phyloP scores from a whole-genome alignment of 2,797 vertebrate species.

The Chaenodraco wilsoni region DNA sequence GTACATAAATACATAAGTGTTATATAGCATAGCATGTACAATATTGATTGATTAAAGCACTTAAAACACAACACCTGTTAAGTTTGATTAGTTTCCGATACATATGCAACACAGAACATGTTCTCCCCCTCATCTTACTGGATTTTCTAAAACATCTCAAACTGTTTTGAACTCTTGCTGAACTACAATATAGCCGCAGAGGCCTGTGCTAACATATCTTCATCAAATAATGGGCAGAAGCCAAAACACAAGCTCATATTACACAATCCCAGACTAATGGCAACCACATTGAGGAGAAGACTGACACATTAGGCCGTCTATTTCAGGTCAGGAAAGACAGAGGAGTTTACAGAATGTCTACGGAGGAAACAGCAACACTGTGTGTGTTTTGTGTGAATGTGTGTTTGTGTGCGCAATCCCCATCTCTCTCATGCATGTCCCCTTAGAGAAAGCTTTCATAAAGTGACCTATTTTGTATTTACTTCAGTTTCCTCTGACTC shows the following conservation, averaged over 20 bases:
- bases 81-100: neutral
- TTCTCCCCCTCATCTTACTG: neutral
- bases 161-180: slow-evolving; percentile 14
- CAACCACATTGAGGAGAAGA: slow-evolving; percentile 25
- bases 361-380: slow-evolving; percentile 51
- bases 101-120: neutral
- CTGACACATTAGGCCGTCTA: slow-evolving; percentile 24
- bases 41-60: slow-evolving; percentile 1
- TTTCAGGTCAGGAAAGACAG: slow-evolving; percentile 45
- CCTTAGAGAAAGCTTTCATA: slow-evolving; percentile 44
- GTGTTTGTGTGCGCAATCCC: slow-evolving; percentile 32
- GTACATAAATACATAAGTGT: too few relatives aligned
- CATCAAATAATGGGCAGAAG: neutral
- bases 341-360: slow-evolving; percentile 3
- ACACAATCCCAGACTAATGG: neutral
- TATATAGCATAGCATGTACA: neutral
- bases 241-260: slow-evolving; percentile 7
- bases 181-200: slow-evolving; percentile 5
- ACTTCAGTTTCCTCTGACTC: slow-evolving; percentile 44
- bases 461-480: slow-evolving; percentile 64
- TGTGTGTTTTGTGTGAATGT: slow-evolving; percentile 30
- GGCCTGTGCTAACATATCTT: neutral
- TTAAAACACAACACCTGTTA: slow-evolving; percentile 4
- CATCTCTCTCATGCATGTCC: slow-evolving; percentile 41
- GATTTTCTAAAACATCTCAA: neutral